phyloP scores from a whole-genome alignment of 2,888 invertebrate genomes.

The Diaphora mendica region DNA sequence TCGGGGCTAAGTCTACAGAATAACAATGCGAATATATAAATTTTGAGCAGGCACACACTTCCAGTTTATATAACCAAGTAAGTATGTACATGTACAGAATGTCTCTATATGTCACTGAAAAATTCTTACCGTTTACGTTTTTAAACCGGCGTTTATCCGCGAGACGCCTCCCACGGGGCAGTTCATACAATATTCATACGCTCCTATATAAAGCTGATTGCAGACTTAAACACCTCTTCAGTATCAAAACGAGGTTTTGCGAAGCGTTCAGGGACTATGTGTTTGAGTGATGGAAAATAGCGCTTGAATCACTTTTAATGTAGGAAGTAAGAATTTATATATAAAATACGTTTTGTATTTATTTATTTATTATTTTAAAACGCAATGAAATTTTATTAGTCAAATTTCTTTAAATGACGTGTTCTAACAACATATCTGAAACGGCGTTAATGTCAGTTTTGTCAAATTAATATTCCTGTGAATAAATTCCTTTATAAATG shows the following conservation, averaged over 20 bases:
- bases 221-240: conserved; percentile 53
- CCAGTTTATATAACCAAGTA: conserved; percentile 35
- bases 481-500: too few species aligned
- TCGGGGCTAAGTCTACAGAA: conserved; percentile 34
- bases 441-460: background rate
- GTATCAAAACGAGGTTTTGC: conserved; percentile 36
- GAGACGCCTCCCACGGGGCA: conserved; percentile 72
- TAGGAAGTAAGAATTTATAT: background rate
- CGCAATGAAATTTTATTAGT: background rate
- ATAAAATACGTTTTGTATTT: background rate
- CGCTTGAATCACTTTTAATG: background rate
- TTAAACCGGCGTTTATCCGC: conserved; percentile 74
- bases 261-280: conserved; percentile 35
- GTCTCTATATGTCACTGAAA: conserved; percentile 63
- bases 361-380: background rate
- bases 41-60: conserved; percentile 44
- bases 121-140: conserved; percentile 71
- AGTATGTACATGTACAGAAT: conserved; percentile 40
- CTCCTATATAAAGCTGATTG: conserved; percentile 63
- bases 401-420: background rate
- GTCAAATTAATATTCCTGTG: too few species aligned
- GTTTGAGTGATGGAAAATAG: conserved; percentile 26
- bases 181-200: conserved; percentile 79
- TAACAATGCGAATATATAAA: conserved; percentile 44
- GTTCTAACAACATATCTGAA: background rate